Evolutionary conservation across 2,113 vertebrate species (phyloP).

Genomic region (Antennarius striatus): DNA sequence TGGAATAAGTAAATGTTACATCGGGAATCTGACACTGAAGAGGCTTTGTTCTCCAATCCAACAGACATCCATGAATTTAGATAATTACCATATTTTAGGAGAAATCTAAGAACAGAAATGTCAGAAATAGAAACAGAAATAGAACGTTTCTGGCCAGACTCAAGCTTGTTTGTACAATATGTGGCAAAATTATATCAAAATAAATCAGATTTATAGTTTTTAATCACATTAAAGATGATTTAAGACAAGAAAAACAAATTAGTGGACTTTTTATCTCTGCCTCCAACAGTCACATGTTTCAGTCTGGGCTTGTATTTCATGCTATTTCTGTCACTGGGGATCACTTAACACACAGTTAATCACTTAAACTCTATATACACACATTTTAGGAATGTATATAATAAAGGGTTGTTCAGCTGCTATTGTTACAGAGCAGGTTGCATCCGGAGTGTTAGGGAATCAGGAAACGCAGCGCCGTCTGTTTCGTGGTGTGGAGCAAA

Average conservation of each 20-base stretch:
- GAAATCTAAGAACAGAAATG: no score
- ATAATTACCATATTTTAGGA: no score
- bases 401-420: constrained; percentile 57
- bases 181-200: background rate
- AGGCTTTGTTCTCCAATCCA: no score
- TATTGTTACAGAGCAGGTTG: constrained; percentile 43
- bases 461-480: constrained; percentile 7
- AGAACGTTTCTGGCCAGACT: no score
- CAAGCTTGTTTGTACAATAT: background rate
- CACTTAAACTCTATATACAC: constrained; percentile 31
- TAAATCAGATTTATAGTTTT: background rate
- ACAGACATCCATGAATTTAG: no score
- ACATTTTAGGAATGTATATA: constrained; percentile 64
- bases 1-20: background rate
- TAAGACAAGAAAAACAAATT: constrained; percentile 20
- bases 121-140: no score
- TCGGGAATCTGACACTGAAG: background rate
- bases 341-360: constrained; percentile 44
- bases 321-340: constrained; percentile 40
- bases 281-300: constrained; percentile 17
- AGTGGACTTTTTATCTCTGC: background rate
- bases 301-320: constrained; percentile 26
- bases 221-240: constrained; percentile 1
- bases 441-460: constrained; percentile 30
- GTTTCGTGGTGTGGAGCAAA: constrained; percentile 23